These are phyloP conservation scores for Gasterosteus nipponicus DNA, from an alignment of 2,113 vertebrate species.

Conservation along the genomic window DNA sequence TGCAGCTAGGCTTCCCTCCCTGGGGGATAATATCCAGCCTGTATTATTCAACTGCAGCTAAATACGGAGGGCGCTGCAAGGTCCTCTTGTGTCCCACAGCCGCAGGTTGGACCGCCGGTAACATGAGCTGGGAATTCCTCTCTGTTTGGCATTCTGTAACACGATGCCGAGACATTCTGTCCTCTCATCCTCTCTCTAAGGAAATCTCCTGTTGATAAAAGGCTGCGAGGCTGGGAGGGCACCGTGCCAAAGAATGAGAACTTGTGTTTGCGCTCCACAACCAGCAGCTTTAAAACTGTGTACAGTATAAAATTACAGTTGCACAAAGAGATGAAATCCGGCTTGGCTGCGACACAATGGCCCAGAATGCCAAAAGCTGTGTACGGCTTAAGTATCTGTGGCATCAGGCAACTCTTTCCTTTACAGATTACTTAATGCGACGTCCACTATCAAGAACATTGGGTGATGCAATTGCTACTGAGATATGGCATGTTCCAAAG, in stretches of 20 bases:
- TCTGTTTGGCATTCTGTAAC: slow-evolving; percentile 74
- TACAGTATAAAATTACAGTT: slow-evolving; percentile 68
- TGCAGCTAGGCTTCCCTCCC: slow-evolving; percentile 47
- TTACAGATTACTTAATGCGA: slow-evolving; percentile 38
- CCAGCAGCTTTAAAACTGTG: slow-evolving; percentile 58
- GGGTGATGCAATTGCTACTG: slow-evolving; percentile 50
- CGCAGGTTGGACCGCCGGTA: slow-evolving; percentile 67
- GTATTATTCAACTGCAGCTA: slow-evolving; percentile 58
- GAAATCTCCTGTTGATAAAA: slow-evolving; percentile 75
- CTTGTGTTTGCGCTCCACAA: slow-evolving; percentile 63
- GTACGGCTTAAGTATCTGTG: slow-evolving; percentile 39
- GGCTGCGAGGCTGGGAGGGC: slow-evolving; percentile 49
- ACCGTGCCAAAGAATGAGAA: slow-evolving; percentile 66
- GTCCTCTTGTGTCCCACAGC: slow-evolving; percentile 57
- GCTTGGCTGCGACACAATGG: slow-evolving; percentile 52
- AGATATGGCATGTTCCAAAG: slow-evolving; percentile 32
- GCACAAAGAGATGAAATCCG: slow-evolving; percentile 59
- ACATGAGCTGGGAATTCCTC: slow-evolving; percentile 79
- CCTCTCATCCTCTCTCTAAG: slow-evolving; percentile 74
- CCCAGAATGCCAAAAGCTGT: slow-evolving; percentile 44
- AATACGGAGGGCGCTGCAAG: slow-evolving; percentile 42
- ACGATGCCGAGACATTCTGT: slow-evolving; percentile 73
- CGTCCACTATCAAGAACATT: slow-evolving; percentile 23
- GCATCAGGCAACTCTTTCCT: slow-evolving; percentile 25
- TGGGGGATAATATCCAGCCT: slow-evolving; percentile 55